Base-by-base conservation (phyloP, 2,797 vertebrate genomes). In the Helarctos malayanus region DNA sequence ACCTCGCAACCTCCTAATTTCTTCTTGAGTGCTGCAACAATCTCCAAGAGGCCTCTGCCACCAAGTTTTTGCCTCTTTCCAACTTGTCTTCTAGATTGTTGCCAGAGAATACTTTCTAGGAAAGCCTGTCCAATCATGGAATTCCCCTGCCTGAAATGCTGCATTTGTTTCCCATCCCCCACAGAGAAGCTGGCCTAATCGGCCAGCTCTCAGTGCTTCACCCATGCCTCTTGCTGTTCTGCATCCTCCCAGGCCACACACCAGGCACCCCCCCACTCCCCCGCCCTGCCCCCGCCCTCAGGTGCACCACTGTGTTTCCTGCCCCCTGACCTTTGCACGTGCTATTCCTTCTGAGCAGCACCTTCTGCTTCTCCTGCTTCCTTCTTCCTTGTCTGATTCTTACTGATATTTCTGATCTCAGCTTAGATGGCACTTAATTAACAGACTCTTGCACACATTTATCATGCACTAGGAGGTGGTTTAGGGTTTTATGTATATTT, bases 81-180 rank as follows among this genome's bases (percentile, higher is more conserved):
- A 56, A 16, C 35, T 38, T 92, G 47, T 63, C 84, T 52, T 92
- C 54, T 78, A 91, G 88, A 41, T n/a, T 4, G 41, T 29, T 54
- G 91, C 91, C 47, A 56, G 71, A 85, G 61, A 38, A 56, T 29
- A 29, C 82, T 76, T 92, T 92, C 82, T 89, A 95, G 78, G 94
- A 85, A 92, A 69, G 76, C 41, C 63, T 47, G 49, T 61, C 47
- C 35, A 27, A 0, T 38, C 61, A 1, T 0, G 80, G 35, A 89
- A 82, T 94, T 86, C 65, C 84, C 65, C 89, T 85, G 76, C 76
- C 35, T 47, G 56, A 47, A 83, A 25, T 32, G 54, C 71, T 78
- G 47, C 35, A 2, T 5, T 41, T 49, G 41, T 32, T 41, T 9
- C 61, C 47, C 7, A 6, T 7, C 19, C n/a, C 61, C n/a, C 12